Base-by-base conservation (phyloP, 2,797 vertebrate species). In the Natrix natrix region DNA sequence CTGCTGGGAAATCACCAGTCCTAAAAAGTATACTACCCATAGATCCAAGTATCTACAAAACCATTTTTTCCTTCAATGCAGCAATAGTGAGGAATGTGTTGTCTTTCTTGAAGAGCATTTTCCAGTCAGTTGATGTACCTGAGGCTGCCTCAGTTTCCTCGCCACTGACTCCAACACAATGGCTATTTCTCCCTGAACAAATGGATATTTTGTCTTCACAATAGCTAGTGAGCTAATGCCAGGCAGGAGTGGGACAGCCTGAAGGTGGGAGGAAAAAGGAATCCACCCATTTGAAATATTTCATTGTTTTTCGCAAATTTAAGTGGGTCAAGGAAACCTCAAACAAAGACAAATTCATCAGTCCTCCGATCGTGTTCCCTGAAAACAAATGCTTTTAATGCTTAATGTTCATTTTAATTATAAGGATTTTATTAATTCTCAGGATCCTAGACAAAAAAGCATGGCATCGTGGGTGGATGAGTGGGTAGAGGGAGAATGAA, bases 291-390 rank as follows among this genome's bases (percentile, higher is more conserved):
- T 89, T 63, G 32, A 88, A 78, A 59, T 59, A 74, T 52, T 89
- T 92, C 87, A 78, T 54, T 88, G 20, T 43, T 90, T 63, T 87
- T 78, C 52, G 8, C 26, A 24, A 86, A 66, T 66, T 86, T 83
- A 92, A 92, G 14, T 93, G 88, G n/a, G 89, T 87, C 52, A 93
- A 61, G 66, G 86, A 90, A 92, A 92, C n/a, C 20, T 86, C 66
- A 89, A 60, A 63, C 57, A 24, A 55, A 87, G 60, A 56, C 52
- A 13, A 87, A 87, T 87, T 48, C 0, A 14, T 61, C 69, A 32
- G 14, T 48, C 57, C 48, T 92, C 88, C 20, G 88, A 83, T 55
- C 48, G 22, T 89, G 55, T 52, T 55, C 91, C 63, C 61, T 92
- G 86, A 88, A 92, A 88, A 88, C 61, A 92, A n/a, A 92, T 88